Base-by-base conservation (phyloP, 2,888 invertebrate genomes). In the Leptopilina myrica region DNA sequence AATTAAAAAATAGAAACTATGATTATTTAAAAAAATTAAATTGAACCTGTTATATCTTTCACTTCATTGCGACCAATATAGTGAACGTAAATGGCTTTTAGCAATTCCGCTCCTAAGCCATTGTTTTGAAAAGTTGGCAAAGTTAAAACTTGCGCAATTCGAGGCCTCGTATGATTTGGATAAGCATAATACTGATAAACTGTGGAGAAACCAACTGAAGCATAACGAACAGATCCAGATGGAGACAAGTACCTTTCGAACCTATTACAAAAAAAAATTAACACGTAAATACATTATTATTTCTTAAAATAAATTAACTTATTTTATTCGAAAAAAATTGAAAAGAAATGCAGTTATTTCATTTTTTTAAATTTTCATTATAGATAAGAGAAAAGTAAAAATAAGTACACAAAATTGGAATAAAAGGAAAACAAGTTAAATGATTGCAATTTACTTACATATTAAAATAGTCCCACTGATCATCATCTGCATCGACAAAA, bases 141-240 rank as follows among this genome's bases (percentile, higher is more conserved):
- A 65, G 99, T 94, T 79, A 99, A 93, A 90, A 98, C 96, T 92
- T 99, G 99, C 83, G 98, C 97, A 83, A 99, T 96, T 80, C 99
- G 94, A 5, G 98, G 97, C 49, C 99, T 94, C 77, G 95, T 94
- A 90, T 96, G 95, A 81, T 95, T 94, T 0, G 99, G 98, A 92
- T 98, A 98, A 2, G 97, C 97, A 91, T 97, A 99, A 92, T 98
- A 99, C 85, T 97, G 96, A 92, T 99, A 99, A 65, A 98, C 96
- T 0, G 98, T 97, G 76, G 96, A 95, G 92, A 97, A 99, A 14
- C 98, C 99, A 53, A 95, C 95, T 62, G 97, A 95, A 20, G 96
- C 96, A 88, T 96, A 96, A 77, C 94, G 93, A 11, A 91, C 89
- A 11, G 92, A 92, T 0, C 94, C 95, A 82, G 94, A 93, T 79